A percentile compares a stretch with the other conserved stretches of the same genome.
Conservation (phyloP, 2,888 invertebrate genomes). For the Neocrepidodera transversa region DNA sequence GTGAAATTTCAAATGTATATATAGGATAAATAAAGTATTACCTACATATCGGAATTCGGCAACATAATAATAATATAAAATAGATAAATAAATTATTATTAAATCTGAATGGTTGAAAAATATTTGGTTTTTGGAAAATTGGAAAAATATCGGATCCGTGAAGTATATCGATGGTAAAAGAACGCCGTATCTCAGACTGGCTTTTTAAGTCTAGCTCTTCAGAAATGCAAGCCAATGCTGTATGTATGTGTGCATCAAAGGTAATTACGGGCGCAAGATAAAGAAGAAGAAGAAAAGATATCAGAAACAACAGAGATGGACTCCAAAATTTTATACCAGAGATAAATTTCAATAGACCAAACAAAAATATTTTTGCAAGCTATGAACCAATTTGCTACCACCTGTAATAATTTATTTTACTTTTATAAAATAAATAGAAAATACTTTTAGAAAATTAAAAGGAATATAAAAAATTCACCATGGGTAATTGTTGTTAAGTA, state of each 20-base stretch:
- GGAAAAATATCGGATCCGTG: conserved; percentile 14
- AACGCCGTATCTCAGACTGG: conserved; percentile 29
- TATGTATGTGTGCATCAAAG: conserved; percentile 33
- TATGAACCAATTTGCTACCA: too few relatives aligned
- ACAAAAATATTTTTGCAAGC: too few relatives aligned
- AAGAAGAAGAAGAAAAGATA: conserved; percentile 23
- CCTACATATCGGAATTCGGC: too few relatives aligned
- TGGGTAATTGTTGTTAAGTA: too few relatives aligned
- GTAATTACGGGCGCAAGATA: conserved; percentile 35
- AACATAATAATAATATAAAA: too few relatives aligned
- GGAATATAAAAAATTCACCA: too few relatives aligned
- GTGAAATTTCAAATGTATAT: too few relatives aligned
- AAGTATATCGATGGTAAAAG: conserved; percentile 21
- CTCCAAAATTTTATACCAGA: background rate
- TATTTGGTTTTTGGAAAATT: background rate
- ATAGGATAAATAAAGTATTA: too few relatives aligned
- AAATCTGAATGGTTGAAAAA: conserved; percentile 27
- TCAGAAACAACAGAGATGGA: conserved; percentile 9
- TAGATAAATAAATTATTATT: conserved; percentile 29
- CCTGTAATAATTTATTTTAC: too few relatives aligned
- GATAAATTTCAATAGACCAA: too few relatives aligned
- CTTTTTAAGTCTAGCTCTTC: conserved; percentile 31
- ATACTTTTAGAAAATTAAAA: too few relatives aligned
- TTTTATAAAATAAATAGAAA: too few relatives aligned
- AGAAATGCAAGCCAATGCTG: conserved; percentile 34